phyloP scores from a whole-genome alignment of 2,113 vertebrate genomes.

The Grus americana region DNA sequence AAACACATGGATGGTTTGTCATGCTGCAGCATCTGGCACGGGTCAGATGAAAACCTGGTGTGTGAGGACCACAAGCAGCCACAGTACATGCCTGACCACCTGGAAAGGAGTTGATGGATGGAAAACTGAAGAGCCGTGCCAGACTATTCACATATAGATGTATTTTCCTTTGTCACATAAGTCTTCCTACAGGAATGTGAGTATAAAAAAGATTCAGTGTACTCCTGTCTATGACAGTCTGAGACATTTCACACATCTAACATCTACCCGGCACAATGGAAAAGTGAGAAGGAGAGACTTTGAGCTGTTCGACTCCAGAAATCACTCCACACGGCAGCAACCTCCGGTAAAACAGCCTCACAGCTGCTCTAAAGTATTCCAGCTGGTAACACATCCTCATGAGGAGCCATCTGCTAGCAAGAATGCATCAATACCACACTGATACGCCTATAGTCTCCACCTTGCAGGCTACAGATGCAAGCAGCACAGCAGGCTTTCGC shows the following conservation, averaged over 20 bases:
- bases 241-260: not conserved
- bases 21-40: not conserved
- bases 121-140: not conserved
- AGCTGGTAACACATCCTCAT: not conserved
- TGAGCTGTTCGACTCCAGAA: not conserved
- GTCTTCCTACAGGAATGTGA: not conserved
- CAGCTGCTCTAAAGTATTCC: conserved; percentile 38
- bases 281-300: not conserved
- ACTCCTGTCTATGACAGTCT: not conserved
- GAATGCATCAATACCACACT: not conserved
- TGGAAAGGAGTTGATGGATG: not conserved
- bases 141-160: not conserved
- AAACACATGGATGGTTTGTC: not conserved
- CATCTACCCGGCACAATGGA: not conserved
- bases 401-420: conserved; percentile 34
- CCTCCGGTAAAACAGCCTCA: not conserved
- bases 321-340: not conserved
- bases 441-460: not conserved
- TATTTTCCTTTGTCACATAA: not conserved
- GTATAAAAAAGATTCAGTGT: not conserved
- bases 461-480: not conserved
- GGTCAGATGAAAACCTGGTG: not conserved
- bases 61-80: not conserved
- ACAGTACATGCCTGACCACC: not conserved
- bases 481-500: not conserved